Evolutionary conservation across 2,888 invertebrate species (phyloP).

Genomic region (Tenthredo scrophulariae): DNA sequence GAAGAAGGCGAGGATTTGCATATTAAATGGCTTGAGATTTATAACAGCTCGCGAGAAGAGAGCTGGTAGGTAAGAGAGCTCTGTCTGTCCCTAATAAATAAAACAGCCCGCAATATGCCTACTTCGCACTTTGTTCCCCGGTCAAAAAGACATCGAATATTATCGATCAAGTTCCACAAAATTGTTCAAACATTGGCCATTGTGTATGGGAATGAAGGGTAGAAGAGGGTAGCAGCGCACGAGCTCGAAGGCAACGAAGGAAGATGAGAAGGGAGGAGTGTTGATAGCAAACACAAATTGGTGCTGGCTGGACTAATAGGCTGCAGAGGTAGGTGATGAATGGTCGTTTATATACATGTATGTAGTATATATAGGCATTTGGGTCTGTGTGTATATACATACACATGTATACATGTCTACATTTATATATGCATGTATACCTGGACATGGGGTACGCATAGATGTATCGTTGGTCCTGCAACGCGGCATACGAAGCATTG

Average conservation of each 20-base stretch:
- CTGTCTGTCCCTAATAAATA: conserved; percentile 49
- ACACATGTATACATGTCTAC: too few relatives aligned
- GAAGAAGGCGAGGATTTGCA: conserved; percentile 72
- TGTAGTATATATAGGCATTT: background rate
- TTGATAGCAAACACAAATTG: conserved; percentile 68
- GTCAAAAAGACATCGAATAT: background rate
- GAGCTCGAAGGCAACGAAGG: conserved; percentile 13
- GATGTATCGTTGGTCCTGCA: background rate
- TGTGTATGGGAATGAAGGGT: background rate
- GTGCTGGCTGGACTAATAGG: conserved; percentile 66
- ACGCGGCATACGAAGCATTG: conserved; percentile 48
- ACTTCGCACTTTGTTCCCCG: conserved; percentile 8
- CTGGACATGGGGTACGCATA: background rate
- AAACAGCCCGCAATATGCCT: conserved; percentile 14
- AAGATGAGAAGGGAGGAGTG: conserved; percentile 54
- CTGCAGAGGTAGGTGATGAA: conserved; percentile 63
- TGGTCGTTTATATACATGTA: conserved; percentile 67
- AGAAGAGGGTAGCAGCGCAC: conserved; percentile 2
- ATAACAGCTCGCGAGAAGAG: conserved; percentile 68
- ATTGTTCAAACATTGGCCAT: background rate
- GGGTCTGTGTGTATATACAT: too few relatives aligned
- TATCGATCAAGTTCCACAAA: conserved; percentile 21
- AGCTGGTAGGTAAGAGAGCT: conserved; percentile 17
- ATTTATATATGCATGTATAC: background rate
- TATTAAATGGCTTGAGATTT: conserved; percentile 78